Base-by-base conservation (phyloP, 2,113 vertebrate species). In the Halcyon senegalensis region DNA sequence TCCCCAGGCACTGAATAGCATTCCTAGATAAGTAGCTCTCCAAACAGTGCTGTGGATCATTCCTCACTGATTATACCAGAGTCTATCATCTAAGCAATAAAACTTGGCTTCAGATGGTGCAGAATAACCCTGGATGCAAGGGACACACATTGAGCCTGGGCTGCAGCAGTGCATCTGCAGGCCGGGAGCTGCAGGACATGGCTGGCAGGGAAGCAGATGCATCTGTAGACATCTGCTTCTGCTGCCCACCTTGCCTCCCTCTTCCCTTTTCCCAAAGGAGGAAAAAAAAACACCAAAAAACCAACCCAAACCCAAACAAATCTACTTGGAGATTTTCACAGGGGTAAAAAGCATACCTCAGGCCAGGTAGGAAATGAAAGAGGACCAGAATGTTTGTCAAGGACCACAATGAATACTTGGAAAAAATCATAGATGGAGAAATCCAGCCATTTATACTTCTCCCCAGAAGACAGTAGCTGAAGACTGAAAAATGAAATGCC, bases 71-170 rank as follows among this genome's bases (percentile, higher is more conserved):
- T 73, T 78, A 48, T 37, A 48, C 5, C 67, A 69, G 24, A 60
- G 33, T 5, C 18, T 20, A 51, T 10, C 13, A 53, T 41, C 33
- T 24, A 14, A 73, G 8, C 48, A 76, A 53, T 16, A 79, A 91
- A 93, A 73, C 62, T 37, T 62, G 64, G 30, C 27, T 69, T 48
- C 30, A 30, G 48, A 13, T 1, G 24, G 37, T 27, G 33, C 74
- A 91, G 75, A 93, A 68, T 35, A 48, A 53, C 70, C 39, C 31
- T 21, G n/a, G 33, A 25, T 11, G 5, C 8, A 6, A 56, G 76
- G 15, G 37, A 37, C 23, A 31, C 5, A 13, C 0, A 0, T 12
- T 25, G 44, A 73, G 44, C 44, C 44, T 11, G 1, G 35, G 44
- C 69, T 76, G 30, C 74, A 76, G 31, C 2, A 1, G 19, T 19